Conservation (phyloP, 2,888 invertebrate genomes). For the Smittia sp. region DNA sequence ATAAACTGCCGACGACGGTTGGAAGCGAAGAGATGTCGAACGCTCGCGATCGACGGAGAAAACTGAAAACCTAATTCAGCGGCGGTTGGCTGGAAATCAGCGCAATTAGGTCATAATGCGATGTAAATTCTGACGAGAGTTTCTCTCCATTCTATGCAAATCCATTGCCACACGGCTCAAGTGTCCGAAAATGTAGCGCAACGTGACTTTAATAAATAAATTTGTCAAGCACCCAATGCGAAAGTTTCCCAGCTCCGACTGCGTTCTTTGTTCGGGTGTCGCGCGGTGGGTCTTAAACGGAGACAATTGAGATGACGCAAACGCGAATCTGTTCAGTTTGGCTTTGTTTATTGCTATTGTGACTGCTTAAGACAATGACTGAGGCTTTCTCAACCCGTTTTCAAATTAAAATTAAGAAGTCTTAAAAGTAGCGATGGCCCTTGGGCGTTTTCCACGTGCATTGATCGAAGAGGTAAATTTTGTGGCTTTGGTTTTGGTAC, state of each 20-base stretch:
- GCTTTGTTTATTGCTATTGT: not conserved
- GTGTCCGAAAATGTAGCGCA: not conserved
- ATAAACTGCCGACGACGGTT: too few species aligned
- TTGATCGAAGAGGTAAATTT: not conserved
- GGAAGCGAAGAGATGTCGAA: slow-evolving; percentile 1
- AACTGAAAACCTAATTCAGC: not conserved
- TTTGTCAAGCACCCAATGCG: too few species aligned
- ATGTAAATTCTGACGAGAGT: not conserved
- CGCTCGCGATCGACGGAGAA: not conserved
- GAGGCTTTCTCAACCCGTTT: not conserved
- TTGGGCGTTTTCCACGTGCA: slow-evolving; percentile 10
- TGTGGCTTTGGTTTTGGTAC: not conserved
- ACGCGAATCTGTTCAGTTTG: not conserved
- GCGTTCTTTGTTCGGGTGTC: not conserved
- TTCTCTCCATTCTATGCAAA: slow-evolving; percentile 35
- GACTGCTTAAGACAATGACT: not conserved
- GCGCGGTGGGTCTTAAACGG: not conserved
- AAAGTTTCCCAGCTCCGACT: too few species aligned
- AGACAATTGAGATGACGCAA: slow-evolving; percentile 28
- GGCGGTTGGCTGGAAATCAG: slow-evolving; percentile 12
- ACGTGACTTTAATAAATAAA: not conserved
- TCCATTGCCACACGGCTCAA: not conserved
- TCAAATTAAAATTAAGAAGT: not conserved
- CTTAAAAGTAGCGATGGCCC: not conserved
- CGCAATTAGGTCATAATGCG: slow-evolving; percentile 20